Conservation (phyloP, 2,113 vertebrate species). For the Orycteropus afer region DNA sequence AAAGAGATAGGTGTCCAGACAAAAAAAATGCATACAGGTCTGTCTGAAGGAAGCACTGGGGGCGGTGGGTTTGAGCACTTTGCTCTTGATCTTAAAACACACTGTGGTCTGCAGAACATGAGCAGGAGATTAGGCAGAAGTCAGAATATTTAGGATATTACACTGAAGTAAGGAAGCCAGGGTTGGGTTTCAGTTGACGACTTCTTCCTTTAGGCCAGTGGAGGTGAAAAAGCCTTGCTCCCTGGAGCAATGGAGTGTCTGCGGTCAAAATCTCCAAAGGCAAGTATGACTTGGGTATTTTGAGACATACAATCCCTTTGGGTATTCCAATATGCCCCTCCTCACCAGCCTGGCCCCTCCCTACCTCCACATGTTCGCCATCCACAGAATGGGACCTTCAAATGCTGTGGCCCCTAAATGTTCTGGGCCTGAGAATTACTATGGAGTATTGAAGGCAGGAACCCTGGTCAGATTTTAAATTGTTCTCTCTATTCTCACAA, state of each 20-base stretch:
- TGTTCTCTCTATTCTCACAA: background rate
- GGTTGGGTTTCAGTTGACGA: background rate
- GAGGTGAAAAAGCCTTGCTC: background rate
- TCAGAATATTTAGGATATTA: background rate
- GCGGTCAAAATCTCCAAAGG: background rate
- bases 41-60: background rate
- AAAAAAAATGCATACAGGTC: background rate
- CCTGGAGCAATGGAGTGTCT: background rate
- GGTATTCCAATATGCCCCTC: background rate
- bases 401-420: background rate
- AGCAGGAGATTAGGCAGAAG: background rate
- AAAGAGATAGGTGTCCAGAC: background rate
- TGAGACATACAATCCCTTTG: background rate
- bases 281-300: background rate
- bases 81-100: background rate
- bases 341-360: too few relatives aligned
- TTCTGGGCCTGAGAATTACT: background rate
- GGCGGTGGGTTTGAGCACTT: background rate
- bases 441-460: background rate
- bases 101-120: background rate
- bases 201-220: background rate
- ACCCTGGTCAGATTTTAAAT: too few relatives aligned
- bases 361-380: background rate
- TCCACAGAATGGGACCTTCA: background rate
- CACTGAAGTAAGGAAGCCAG: background rate